phyloP scores from a whole-genome alignment of 2,888 invertebrate species.

The Caenorhabditis doughertyi region DNA sequence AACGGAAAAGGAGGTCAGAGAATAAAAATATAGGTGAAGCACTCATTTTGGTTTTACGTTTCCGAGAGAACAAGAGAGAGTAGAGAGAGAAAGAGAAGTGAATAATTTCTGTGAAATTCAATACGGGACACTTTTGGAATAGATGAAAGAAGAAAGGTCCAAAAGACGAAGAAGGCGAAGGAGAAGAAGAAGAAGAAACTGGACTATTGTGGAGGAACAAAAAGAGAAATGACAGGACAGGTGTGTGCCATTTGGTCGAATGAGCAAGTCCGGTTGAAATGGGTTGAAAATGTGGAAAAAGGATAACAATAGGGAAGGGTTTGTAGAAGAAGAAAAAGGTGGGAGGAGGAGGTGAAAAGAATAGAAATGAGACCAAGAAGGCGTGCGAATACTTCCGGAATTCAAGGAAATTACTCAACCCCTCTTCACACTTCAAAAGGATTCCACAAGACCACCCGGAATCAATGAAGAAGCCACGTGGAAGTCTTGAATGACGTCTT shows the following conservation, averaged over 20 bases:
- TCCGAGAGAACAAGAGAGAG: conserved; percentile 13
- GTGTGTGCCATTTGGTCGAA: conserved; percentile 39
- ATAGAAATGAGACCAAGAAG: conserved; percentile 4
- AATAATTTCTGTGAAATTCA: conserved; percentile 49
- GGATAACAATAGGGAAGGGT: conserved; percentile 32
- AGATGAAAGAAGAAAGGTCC: neutral
- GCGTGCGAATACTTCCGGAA: conserved; percentile 45
- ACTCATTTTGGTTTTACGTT: conserved; percentile 25
- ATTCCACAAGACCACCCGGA: conserved; percentile 8
- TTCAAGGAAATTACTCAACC: conserved; percentile 25
- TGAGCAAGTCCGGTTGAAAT: conserved; percentile 41
- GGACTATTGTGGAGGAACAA: conserved; percentile 4
- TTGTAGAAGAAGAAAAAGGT: conserved; percentile 5
- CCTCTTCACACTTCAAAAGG: neutral
- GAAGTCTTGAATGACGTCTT: conserved; percentile 22
- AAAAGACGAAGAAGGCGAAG: conserved; percentile 12
- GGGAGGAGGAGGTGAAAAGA: conserved; percentile 15
- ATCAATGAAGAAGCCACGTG: neutral
- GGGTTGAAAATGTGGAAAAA: conserved; percentile 29
- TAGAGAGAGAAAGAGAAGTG: conserved; percentile 34
- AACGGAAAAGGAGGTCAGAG: conserved; percentile 31
- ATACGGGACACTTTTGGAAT: conserved; percentile 31
- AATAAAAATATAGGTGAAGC: conserved; percentile 37
- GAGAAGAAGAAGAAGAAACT: conserved; percentile 12
- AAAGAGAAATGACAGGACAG: conserved; percentile 6